Base-by-base conservation (phyloP, 1,140 invertebrate genomes). In the Tetragnatha versicolor region DNA sequence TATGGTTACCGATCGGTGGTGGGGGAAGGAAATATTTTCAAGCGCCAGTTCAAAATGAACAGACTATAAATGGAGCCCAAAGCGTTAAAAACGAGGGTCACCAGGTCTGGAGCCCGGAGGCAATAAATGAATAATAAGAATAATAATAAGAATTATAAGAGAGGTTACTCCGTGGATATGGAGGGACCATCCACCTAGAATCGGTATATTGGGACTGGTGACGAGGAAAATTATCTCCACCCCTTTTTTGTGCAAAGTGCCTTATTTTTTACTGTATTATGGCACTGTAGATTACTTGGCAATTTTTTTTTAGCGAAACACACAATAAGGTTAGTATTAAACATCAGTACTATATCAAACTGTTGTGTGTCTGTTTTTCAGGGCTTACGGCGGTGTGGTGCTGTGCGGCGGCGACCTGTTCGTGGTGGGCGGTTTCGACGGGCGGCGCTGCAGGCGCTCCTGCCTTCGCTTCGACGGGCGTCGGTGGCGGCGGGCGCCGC, bases 371-470 rank as follows among this genome's bases (percentile, higher is more conserved):
- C 5, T 45, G 20, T 14, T 37, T 25, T 33, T n/a, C 29, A 87
- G 92, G 45, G 91, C 92, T 2, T 93, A 93, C 83, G 92, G 93
- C 82, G 92, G 92, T 0, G 84, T 93, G 0, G 92, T 91, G 77
- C 85, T 89, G 0, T 82, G 93, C 2, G 88, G 91, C 80, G 89
- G 89, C 79, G 80, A 89, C 31, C 91, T 94, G 78, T 93, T 93
- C 84, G 89, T 93, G 86, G 90, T 93, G 80, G 93, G 93, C 6
- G 92, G 91, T 1, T 92, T 91, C 81, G 91, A 92, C 82, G 91
- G 70, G 0, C 27, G 29, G 0, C 10, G 10, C 6, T 47, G 37
- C n/a, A 22, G 25, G 27, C 33, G 22, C 10, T 61, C 20, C 17
- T 63, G 70, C 12, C 63, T 75, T 31, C 10, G 63, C 29, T 25